Conservation (phyloP, 2,113 vertebrate genomes). For the Dasyornis broadbenti region DNA sequence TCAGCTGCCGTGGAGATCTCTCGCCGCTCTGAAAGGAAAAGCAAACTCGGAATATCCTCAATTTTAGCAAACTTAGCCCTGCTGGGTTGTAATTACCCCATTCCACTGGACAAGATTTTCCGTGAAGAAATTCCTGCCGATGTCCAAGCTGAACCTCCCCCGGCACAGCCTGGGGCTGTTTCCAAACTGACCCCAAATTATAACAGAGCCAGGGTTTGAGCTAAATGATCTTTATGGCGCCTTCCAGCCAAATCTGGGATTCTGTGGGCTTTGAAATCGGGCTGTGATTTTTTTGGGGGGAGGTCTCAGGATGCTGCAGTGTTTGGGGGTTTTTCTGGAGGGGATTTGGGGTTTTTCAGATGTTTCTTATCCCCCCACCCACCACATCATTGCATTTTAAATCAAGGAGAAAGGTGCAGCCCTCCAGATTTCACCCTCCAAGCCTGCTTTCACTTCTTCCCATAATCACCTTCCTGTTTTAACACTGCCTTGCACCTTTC, state of each 20-base stretch:
- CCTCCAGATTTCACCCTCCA: background rate
- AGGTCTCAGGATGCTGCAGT: background rate
- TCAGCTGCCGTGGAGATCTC: accelerated
- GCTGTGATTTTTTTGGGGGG: background rate
- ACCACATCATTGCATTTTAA: background rate
- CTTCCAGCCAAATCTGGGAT: background rate
- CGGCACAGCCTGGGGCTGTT: background rate
- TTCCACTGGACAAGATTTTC: background rate
- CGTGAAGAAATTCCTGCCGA: background rate
- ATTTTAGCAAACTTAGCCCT: background rate
- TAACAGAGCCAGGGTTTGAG: background rate
- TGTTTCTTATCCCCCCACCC: background rate
- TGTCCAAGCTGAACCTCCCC: background rate
- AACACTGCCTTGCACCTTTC: background rate
- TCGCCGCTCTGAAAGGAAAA: background rate
- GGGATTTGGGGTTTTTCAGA: background rate
- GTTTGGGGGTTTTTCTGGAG: background rate
- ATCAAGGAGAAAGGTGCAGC: background rate
- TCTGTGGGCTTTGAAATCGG: background rate
- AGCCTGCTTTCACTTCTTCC: background rate
- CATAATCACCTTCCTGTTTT: background rate
- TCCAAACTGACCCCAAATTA: background rate
- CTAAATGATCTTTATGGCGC: background rate
- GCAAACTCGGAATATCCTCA: background rate
- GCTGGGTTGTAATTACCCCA: background rate